Evolutionary conservation across 1,140 invertebrate genomes (phyloP).

Genomic region (Phenacoccus solenopsis): DNA sequence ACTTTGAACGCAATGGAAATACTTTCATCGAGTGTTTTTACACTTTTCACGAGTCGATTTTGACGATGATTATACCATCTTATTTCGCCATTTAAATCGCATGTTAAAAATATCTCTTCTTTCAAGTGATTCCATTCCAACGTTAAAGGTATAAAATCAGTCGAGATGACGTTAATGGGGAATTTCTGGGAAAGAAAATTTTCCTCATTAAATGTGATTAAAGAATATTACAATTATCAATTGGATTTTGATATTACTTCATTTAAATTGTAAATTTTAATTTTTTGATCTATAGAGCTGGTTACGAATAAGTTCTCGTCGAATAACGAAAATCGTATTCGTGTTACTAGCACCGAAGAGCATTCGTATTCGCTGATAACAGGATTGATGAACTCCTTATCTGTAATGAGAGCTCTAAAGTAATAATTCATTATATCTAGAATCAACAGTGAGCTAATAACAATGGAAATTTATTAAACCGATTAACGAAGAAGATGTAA

Average conservation of each 20-base stretch:
- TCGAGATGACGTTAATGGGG: not conserved
- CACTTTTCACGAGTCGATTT: not conserved
- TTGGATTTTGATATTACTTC: too few relatives aligned
- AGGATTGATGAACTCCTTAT: not conserved
- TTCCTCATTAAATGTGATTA: not conserved
- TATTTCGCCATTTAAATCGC: not conserved
- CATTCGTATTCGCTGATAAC: not conserved
- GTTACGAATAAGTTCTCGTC: not conserved
- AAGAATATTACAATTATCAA: too few relatives aligned
- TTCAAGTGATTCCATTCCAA: slow-evolving; percentile 8
- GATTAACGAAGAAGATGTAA: not conserved
- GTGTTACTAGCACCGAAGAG: not conserved
- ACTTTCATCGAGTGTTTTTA: not conserved
- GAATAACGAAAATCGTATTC: not conserved
- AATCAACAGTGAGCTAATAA: too few relatives aligned
- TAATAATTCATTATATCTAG: not conserved
- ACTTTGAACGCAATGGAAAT: not conserved
- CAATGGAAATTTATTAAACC: too few relatives aligned
- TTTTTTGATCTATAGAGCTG: not conserved
- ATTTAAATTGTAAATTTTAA: not conserved
- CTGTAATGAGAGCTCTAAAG: not conserved
- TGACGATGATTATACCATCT: not conserved
- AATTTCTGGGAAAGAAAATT: not conserved
- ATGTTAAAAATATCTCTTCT: not conserved
- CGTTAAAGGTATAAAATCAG: not conserved